phyloP scores from a whole-genome alignment of 2,797 vertebrate genomes.

The Pogonophryne albipinna region DNA sequence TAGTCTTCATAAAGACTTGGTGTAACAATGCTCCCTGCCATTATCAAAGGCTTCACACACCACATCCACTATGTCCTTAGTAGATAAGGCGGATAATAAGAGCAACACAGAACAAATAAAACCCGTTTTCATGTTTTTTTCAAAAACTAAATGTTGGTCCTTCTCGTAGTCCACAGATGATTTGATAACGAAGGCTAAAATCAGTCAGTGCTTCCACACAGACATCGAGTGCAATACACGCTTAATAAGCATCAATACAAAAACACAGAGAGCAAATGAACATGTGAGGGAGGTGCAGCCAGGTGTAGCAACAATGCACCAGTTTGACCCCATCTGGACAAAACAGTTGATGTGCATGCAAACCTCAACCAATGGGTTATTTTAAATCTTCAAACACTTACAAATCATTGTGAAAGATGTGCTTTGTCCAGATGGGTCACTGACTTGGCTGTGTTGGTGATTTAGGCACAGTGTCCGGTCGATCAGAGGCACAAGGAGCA shows the following conservation, averaged over 20 bases:
- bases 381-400: neutral
- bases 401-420: slow-evolving; percentile 4
- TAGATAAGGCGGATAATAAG: slow-evolving; percentile 39
- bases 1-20: slow-evolving; percentile 51
- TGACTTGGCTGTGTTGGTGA: slow-evolving; percentile 60
- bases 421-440: slow-evolving; percentile 43
- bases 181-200: slow-evolving; percentile 28
- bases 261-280: slow-evolving; percentile 33
- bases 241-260: slow-evolving; percentile 37
- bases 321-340: slow-evolving; percentile 37
- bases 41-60: slow-evolving; percentile 38
- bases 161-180: slow-evolving; percentile 10
- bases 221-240: slow-evolving; percentile 40
- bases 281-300: slow-evolving; percentile 48
- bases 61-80: slow-evolving; percentile 22
- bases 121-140: slow-evolving; percentile 38
- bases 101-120: slow-evolving; percentile 38
- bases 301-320: slow-evolving; percentile 30
- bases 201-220: slow-evolving; percentile 56
- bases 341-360: slow-evolving; percentile 1
- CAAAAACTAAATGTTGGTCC: slow-evolving; percentile 15
- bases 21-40: slow-evolving; percentile 43
- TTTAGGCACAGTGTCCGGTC: slow-evolving; percentile 77
- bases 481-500: slow-evolving; percentile 60
- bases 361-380: neutral